phyloP scores from a whole-genome alignment of 1,140 invertebrate genomes.

The Drosophila sucinea region DNA sequence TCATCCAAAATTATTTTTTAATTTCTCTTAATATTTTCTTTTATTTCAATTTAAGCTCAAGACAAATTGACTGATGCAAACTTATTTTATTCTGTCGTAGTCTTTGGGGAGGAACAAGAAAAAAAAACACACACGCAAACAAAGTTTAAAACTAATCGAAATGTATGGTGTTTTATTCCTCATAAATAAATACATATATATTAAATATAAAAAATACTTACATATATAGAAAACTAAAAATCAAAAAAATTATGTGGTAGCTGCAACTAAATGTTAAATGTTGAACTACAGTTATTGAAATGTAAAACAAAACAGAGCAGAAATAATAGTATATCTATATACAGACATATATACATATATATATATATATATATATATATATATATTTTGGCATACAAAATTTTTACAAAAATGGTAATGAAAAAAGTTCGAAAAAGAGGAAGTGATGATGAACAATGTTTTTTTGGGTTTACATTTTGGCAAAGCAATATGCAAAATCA shows the following conservation, averaged over 20 bases:
- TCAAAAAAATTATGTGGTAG: constrained; percentile 39
- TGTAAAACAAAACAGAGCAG: constrained; percentile 53
- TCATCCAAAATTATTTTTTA: not conserved
- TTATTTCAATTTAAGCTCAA: not conserved
- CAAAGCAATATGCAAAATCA: constrained; percentile 27
- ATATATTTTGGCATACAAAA: constrained; percentile 82
- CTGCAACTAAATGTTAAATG: constrained; percentile 62
- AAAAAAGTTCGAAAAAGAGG: not conserved
- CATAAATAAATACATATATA: constrained; percentile 25
- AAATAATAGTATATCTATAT: constrained; percentile 21
- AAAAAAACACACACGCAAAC: constrained; percentile 39
- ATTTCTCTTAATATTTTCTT: not conserved
- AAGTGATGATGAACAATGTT: constrained; percentile 7
- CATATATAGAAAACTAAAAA: constrained; percentile 31
- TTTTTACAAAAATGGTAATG: constrained; percentile 59
- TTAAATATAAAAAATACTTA: constrained; percentile 20
- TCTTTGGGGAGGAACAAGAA: not conserved
- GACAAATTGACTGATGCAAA: not conserved
- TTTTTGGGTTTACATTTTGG: constrained; percentile 61
- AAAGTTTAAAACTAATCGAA: constrained; percentile 66
- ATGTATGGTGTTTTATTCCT: constrained; percentile 80
- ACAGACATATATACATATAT: constrained; percentile 28
- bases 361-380: constrained; percentile 44
- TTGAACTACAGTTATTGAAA: constrained; percentile 53
- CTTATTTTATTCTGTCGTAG: not conserved